Evolutionary conservation across 2,888 invertebrate genomes (phyloP).

Genomic region (Tiliacea aurago): DNA sequence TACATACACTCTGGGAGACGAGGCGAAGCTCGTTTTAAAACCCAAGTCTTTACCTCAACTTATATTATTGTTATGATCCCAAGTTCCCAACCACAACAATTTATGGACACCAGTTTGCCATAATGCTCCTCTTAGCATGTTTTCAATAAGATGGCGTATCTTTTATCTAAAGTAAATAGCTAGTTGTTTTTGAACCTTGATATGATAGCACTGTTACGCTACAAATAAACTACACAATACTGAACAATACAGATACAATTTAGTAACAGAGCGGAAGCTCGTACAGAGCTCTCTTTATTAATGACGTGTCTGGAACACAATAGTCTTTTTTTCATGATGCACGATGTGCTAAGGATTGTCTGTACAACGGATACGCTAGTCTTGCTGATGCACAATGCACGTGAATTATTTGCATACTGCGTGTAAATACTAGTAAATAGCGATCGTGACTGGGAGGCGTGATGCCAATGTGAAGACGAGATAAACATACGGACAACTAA

Average conservation of each 20-base stretch:
- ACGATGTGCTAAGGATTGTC: constrained; percentile 44
- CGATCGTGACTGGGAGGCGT: constrained; percentile 71
- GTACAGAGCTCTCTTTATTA: constrained; percentile 53
- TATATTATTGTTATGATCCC: constrained; percentile 39
- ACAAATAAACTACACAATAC: constrained; percentile 31
- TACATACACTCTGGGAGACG: constrained; percentile 59
- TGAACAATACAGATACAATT: constrained; percentile 34
- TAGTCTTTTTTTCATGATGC: constrained; percentile 50
- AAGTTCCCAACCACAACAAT: constrained; percentile 16
- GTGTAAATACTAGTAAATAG: constrained; percentile 67
- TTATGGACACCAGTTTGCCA: constrained; percentile 24
- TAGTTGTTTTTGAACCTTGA: constrained; percentile 34
- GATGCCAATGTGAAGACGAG: constrained; percentile 63
- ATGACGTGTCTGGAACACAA: constrained; percentile 54
- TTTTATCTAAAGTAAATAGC: constrained; percentile 1
- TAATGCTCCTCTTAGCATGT: constrained; percentile 14
- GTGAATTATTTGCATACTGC: constrained; percentile 67
- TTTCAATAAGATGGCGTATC: constrained; percentile 5
- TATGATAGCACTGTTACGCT: constrained; percentile 27
- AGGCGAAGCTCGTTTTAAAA: constrained; percentile 58
- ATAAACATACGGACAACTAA: constrained; percentile 56
- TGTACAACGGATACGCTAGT: constrained; percentile 52
- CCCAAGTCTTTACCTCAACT: constrained; percentile 34
- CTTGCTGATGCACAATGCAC: constrained; percentile 64
- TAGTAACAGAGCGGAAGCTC: constrained; percentile 31